These are phyloP conservation scores for Synanceia verrucosa DNA, from an alignment of 2,797 vertebrate genomes.

Conservation along the genomic window DNA sequence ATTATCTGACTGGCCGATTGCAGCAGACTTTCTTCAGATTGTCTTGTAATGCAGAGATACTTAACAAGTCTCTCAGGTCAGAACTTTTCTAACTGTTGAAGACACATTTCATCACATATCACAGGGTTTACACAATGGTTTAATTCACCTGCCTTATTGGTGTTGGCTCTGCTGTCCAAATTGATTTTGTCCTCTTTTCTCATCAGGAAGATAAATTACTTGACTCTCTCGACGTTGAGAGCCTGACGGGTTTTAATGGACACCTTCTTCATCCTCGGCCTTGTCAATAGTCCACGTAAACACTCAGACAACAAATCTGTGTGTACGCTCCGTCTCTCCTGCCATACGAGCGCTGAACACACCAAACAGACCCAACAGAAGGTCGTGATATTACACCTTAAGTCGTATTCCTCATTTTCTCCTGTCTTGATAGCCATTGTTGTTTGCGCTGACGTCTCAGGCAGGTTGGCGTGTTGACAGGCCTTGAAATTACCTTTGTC, in stretches of 20 bases:
- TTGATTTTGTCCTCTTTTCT: slow-evolving; percentile 64
- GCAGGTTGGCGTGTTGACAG: slow-evolving; percentile 39
- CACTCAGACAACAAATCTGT: slow-evolving; percentile 56
- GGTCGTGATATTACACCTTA: slow-evolving; percentile 47
- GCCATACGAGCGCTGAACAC: slow-evolving; percentile 24
- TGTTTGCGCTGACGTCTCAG: slow-evolving; percentile 29
- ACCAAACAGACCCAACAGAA: slow-evolving; percentile 43
- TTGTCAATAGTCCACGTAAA: slow-evolving; percentile 58
- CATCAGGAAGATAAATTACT: slow-evolving; percentile 70
- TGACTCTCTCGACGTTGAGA: slow-evolving; percentile 58
- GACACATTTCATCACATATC: slow-evolving; percentile 50
- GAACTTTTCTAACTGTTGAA: background rate
- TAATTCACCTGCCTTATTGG: slow-evolving; percentile 48
- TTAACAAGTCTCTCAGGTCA: background rate
- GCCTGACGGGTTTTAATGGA: slow-evolving; percentile 59
- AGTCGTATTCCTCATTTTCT: slow-evolving; percentile 52
- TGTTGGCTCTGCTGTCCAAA: slow-evolving; percentile 36
- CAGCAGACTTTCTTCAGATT: background rate
- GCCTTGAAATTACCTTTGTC: slow-evolving; percentile 63
- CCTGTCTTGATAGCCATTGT: slow-evolving; percentile 41
- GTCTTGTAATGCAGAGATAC: background rate
- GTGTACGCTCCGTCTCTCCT: slow-evolving; percentile 36
- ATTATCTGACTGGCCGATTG: background rate
- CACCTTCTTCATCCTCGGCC: slow-evolving; percentile 40
- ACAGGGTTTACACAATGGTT: slow-evolving; percentile 34